phyloP scores from a whole-genome alignment of 2,888 invertebrate species.

The Hololepta plana region DNA sequence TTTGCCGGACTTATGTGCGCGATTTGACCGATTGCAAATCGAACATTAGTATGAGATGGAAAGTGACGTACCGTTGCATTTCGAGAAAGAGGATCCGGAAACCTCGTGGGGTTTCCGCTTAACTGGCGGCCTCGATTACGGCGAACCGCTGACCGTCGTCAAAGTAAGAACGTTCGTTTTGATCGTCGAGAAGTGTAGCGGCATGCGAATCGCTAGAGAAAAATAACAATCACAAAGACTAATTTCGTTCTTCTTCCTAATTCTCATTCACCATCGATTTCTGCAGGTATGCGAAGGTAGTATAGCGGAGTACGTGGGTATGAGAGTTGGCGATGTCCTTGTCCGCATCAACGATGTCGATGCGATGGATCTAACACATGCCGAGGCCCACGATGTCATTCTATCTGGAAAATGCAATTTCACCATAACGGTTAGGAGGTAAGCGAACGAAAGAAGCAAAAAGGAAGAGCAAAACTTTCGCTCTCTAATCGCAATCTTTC shows the following conservation, averaged over 20 bases:
- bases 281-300: conserved; percentile 61
- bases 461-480: too few relatives aligned
- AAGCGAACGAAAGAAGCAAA: conserved; percentile 10
- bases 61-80: too few relatives aligned
- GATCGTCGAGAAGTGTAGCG: conserved; percentile 1
- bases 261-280: not conserved
- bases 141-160: conserved; percentile 53
- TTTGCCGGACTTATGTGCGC: too few relatives aligned
- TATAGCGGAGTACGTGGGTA: conserved; percentile 64
- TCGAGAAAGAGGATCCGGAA: conserved; percentile 36
- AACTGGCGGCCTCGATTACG: conserved; percentile 55
- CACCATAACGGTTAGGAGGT: conserved; percentile 54
- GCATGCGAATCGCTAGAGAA: too few relatives aligned
- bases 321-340: conserved; percentile 72
- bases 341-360: conserved; percentile 54
- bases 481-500: too few relatives aligned
- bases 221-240: too few relatives aligned
- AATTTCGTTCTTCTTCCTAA: not conserved
- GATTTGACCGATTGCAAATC: too few relatives aligned
- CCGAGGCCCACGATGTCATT: conserved; percentile 58
- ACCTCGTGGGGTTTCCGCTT: conserved; percentile 65
- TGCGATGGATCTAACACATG: conserved; percentile 51
- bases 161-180: conserved; percentile 34
- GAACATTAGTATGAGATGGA: too few relatives aligned
- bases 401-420: conserved; percentile 56